Base-by-base conservation (phyloP, 2,888 invertebrate species). In the Rapana venosa region DNA sequence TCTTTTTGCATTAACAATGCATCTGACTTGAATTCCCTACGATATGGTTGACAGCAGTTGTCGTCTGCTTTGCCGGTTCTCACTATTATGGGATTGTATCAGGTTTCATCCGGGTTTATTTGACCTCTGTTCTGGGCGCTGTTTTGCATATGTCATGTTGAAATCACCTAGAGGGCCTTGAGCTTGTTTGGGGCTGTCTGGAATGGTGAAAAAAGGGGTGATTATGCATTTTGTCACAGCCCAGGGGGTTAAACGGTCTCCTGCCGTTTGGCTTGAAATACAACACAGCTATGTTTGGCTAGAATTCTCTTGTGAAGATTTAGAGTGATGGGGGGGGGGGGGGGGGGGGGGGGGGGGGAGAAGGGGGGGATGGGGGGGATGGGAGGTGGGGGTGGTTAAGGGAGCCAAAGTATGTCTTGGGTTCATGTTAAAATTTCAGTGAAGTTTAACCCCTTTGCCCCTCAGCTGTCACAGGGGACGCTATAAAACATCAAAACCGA, bases 21-120 rank as follows among this genome's bases (percentile, higher is more conserved):
- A 87, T 22, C 20, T 47, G 74, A 87, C 87, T 87, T 74, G 74
- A 87, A 87, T 87, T 87, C 70, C 30, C 70, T 30, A 30, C 87
- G 87, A 87, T 87, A 87, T 74, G 74, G 70, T 74, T 74, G 87
- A 74, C 87, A 87, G 87, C 74, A 61, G 86, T 86, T 58, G 86
- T 86, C 86, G 86, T 66, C 86, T 86, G 86, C 86, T 61, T 86
- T 32, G 66, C 20, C 35, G 86, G 61, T 86, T 86, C 61, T n/a
- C 86, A 86, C 86, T 61, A 20, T 35, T 32, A 35, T 86, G 86
- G 61, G 86, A 86, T 86, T 86, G 86, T 86, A 86, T 86, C 61
- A 11, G 61, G 86, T 86, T 86, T 86, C 86, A 66, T 86, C 86
- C 35, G 15, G 58, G 30, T 61, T 86, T 86, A 58, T 86, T 66